phyloP scores from a whole-genome alignment of 2,113 vertebrate genomes.

The Rhineura floridana region DNA sequence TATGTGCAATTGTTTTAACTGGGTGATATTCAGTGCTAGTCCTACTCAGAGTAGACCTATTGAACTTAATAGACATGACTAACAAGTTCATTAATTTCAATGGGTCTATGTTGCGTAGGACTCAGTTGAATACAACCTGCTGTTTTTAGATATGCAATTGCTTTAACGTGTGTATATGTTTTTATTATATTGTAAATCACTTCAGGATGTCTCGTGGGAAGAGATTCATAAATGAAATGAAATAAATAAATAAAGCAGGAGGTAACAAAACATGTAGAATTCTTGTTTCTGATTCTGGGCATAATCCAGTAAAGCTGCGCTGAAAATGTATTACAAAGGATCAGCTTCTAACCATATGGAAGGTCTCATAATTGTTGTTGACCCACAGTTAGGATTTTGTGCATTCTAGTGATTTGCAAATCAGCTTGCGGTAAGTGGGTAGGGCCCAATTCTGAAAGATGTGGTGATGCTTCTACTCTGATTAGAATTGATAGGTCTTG shows the following conservation, averaged over 20 bases:
- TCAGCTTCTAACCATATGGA: constrained; percentile 68
- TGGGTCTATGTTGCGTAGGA: too few species aligned
- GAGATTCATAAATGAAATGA: not conserved
- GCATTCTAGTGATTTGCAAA: constrained; percentile 40
- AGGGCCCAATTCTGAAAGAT: constrained; percentile 42
- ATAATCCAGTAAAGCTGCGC: constrained; percentile 60
- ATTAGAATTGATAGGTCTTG: constrained; percentile 21
- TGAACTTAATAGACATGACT: too few species aligned
- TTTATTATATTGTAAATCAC: too few species aligned
- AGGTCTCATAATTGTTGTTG: constrained; percentile 69
- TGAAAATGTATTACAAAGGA: constrained; percentile 44
- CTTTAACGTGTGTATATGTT: too few species aligned
- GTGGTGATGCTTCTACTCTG: constrained; percentile 37
- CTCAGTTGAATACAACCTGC: too few species aligned
- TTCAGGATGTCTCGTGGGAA: too few species aligned
- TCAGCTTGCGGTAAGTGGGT: constrained; percentile 45
- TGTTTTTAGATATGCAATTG: too few species aligned
- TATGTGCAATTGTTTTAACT: too few species aligned
- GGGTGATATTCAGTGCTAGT: too few species aligned
- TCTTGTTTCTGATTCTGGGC: not conserved
- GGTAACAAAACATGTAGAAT: not conserved
- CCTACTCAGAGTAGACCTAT: too few species aligned
- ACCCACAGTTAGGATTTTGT: constrained; percentile 58
- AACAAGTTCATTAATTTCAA: too few species aligned
- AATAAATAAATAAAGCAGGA: too few species aligned